Conservation (phyloP, 2,113 vertebrate genomes). For the Loxodonta africana region DNA sequence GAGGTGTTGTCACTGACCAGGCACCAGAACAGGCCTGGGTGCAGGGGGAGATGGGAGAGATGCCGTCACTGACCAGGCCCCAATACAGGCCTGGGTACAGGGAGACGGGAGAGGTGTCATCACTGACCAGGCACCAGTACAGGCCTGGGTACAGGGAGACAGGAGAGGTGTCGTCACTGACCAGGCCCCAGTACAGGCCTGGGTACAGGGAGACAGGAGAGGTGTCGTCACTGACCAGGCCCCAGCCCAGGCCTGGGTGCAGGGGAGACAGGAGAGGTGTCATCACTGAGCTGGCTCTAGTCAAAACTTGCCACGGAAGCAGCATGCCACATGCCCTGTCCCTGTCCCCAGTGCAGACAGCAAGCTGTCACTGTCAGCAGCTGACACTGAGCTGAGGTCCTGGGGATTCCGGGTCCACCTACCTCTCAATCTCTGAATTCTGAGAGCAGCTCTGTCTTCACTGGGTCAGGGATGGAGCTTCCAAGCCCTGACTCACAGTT, state of each 20-base stretch:
- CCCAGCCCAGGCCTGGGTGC: background rate
- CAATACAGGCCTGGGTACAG: background rate
- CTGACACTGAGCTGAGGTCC: background rate
- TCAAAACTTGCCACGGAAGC: background rate
- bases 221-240: too few relatives aligned
- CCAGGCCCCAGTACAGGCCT: background rate
- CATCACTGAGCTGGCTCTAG: fast-evolving
- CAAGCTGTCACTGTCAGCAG: background rate
- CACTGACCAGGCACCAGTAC: fast-evolving
- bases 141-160: background rate
- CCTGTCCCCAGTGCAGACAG: background rate
- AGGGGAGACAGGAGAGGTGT: too few relatives aligned
- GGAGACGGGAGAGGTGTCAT: too few relatives aligned
- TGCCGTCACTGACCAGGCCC: too few relatives aligned
- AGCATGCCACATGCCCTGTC: background rate
- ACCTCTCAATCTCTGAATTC: background rate
- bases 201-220: too few relatives aligned
- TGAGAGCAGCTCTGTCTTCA: fast-evolving
- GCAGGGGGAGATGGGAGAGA: too few relatives aligned
- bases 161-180: too few relatives aligned
- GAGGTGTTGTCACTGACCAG: too few relatives aligned
- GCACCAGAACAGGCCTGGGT: background rate
- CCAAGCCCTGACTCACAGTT: too few relatives aligned
- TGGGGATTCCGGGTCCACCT: fast-evolving
- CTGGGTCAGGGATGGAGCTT: background rate